Base-by-base conservation (phyloP, 2,797 vertebrate species). In the Acipenser ruthenus region DNA sequence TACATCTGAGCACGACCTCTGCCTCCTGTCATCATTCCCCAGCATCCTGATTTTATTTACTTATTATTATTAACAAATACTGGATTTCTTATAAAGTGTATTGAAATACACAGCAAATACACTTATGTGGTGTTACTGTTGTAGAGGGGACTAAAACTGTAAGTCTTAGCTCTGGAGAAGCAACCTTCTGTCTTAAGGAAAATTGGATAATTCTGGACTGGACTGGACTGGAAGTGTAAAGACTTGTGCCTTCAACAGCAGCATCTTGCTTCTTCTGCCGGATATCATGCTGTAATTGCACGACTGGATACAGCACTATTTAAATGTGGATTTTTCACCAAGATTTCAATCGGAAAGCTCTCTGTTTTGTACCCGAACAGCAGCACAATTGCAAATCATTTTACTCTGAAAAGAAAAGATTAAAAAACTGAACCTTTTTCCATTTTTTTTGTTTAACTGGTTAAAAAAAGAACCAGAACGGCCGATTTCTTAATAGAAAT, bases 131-230 rank as follows among this genome's bases (percentile, higher is more conserved):
- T 56, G 15, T 71, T 75, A 70, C 48, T 65, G 67, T 72, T 77
- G 80, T 82, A 77, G 84, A 81, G 83, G 72, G 69, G 73, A 80
- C 67, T 76, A 74, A 80, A 80, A 77, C 81, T 75, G 68, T 62
- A 72, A 75, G 75, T 86, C 78, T 83, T 83, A 64, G 63, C 68
- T 65, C 18, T 72, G 71, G n/a, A 75, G 70, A 67, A 77, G 75
- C 77, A 70, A 73, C 67, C 67, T 79, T 74, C 76, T 74, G 72
- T 77, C 66, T 64, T 66, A 63, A 60, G 80, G 81, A 83, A 83
- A 80, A 82, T 71, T 79, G 80, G 82, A 75, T 76, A 81, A 82
- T 76, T 76, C 77, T 69, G 78, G 79, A 81, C 79, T 79, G 52
- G n/a, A 10, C 52, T 55, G 76, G 72, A 75, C 75, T 78, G 75